Conservation (phyloP, 1,140 invertebrate species). For the Metopolophium dirhodum region DNA sequence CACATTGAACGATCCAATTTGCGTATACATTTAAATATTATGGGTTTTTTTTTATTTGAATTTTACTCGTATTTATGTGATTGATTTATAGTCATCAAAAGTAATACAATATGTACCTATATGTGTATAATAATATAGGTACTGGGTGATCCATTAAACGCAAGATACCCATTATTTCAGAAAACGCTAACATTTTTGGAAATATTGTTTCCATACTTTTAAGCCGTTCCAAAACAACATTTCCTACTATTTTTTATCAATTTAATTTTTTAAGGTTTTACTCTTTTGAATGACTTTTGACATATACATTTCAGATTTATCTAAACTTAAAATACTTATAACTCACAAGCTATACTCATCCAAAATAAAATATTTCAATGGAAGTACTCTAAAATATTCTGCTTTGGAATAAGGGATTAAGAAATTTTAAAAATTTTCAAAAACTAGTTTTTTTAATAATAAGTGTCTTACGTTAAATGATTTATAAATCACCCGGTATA, state of each 20-base stretch:
- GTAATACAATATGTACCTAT: neutral
- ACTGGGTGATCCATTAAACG: no score
- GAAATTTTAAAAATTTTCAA: neutral
- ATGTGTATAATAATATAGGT: neutral
- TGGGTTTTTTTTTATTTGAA: neutral
- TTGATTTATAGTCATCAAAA: neutral
- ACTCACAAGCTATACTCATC: neutral
- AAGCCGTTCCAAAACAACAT: no score
- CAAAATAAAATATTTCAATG: no score
- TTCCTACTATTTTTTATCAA: no score
- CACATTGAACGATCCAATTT: slow-evolving; percentile 49
- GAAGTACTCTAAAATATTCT: neutral
- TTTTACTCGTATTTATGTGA: neutral
- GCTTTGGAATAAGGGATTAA: neutral
- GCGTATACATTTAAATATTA: slow-evolving; percentile 17
- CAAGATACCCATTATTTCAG: no score
- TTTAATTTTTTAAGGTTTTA: no score
- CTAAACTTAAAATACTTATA: no score
- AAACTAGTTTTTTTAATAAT: neutral
- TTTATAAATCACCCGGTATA: neutral
- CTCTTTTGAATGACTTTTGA: no score
- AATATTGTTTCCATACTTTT: no score
- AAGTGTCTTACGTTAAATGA: neutral
- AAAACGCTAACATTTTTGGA: no score
- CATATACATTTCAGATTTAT: no score